Evolutionary conservation across 2,797 vertebrate species (phyloP), one percentile per base, ranked within the genome.

Genomic region (Enteromius trimaculatus): DNA sequence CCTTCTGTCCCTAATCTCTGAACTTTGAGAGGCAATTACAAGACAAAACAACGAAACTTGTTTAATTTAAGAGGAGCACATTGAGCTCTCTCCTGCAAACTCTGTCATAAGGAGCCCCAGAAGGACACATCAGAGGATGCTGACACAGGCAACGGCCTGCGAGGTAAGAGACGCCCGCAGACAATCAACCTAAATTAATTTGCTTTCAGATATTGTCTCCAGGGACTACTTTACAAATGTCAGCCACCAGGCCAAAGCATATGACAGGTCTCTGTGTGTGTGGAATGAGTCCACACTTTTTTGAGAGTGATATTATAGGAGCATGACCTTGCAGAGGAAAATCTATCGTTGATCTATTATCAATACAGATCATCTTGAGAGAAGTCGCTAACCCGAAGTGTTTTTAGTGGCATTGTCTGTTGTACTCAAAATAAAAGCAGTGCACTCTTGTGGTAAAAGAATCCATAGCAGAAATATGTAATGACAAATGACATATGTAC

Each of bases 401-500:
- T 72, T 81, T 37, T 3, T 29, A 19, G 47, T 39, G 29, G 9
- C 21, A 29, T 77, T 64, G 11, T 16, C n/a, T 76, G 53, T 58
- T 8, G 6, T n/a, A 26, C 14, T 37, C 13, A 17, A 62, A 79
- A 82, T 70, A 53, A 58, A 26, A 77, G 47, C 47, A 80, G 69
- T 84, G 87, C 76, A 80, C 80, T 84, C 84, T 29, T 81, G 55
- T 79, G 86, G 75, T 64, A 21, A 70, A 77, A 23, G 0, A 68
- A 55, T 10, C 26, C 13, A 66, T 68, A 23, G 23, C 37, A 44
- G 10, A 60, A 42, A 55, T 26, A n/a, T 13, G n/a, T n/a, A n/a
- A n/a, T n/a, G n/a, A n/a, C n/a, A n/a, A n/a, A n/a, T n/a, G n/a
- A n/a, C n/a, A n/a, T n/a, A n/a, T n/a, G n/a, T n/a, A n/a, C n/a